Evolutionary conservation across 2,797 vertebrate genomes (phyloP), one percentile per base, ranked within the genome.

Genomic region (Tadarida brasiliensis): DNA sequence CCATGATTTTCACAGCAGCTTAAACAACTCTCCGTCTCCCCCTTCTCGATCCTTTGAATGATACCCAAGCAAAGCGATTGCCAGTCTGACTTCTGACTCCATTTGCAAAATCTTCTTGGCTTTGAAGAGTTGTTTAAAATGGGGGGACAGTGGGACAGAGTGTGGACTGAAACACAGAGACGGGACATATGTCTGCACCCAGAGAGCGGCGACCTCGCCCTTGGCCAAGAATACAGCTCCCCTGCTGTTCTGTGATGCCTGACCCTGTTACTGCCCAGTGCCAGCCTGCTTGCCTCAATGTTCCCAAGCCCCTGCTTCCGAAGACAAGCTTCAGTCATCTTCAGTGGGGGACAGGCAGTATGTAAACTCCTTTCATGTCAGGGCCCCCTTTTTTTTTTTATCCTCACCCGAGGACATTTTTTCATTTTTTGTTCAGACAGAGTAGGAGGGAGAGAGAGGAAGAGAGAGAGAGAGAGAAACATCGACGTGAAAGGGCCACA

Each of bases 1-100:
- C 67, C n/a, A 0, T 76, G 80, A 77, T 90, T 96, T 94, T 84
- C 95, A 94, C 56, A 93, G 90, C 57, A 88, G 71, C 89, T 87
- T 88, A 76, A 93, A 77, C 73, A 91, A 54, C 47, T 3, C 54
- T 68, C 15, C 7, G 47, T 47, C n/a, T 24, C 63, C 11, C 7
- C 16, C 11, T 92, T 35, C 35, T 44, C 1, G 3, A 8, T 61
- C 56, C 59, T 93, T 67, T 2, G 11, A 84, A 16, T 10, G 54
- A 85, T 20, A 63, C 8, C 3, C 4, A 88, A 81, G 56, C 71
- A 59, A 90, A 90, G 87, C 19, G 5, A 80, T 59, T 44, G 65
- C 24, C 39, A 57, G 51, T 16, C 15, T 80, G 87, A 67, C 39
- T 71, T 91, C 28, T 8, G 78, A 77, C 39, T 70, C n/a, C 22